phyloP scores from a whole-genome alignment of 1,140 invertebrate species.

The Venturia canescens region DNA sequence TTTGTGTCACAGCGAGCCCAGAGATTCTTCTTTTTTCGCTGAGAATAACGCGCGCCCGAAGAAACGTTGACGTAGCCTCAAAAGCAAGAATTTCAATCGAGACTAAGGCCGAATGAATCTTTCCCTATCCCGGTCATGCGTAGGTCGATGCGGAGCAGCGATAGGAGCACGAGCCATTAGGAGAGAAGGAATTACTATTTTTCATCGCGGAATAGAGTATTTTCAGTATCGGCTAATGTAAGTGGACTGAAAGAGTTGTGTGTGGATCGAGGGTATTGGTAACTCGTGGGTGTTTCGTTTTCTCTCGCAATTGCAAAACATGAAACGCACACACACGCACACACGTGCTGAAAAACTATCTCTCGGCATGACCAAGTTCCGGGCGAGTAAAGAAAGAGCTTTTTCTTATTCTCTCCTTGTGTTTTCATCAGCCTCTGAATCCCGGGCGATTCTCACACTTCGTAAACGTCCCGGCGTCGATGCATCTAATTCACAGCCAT shows the following conservation, averaged over 20 bases:
- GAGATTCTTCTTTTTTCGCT: too few relatives aligned
- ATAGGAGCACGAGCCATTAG: too few relatives aligned
- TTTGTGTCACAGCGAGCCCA: too few relatives aligned
- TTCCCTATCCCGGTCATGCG: background rate
- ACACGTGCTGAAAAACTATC: conserved; percentile 24
- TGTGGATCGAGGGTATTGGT: background rate
- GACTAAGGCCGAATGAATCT: background rate
- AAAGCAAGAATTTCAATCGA: background rate
- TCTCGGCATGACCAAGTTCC: conserved; percentile 25
- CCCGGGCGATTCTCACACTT: background rate
- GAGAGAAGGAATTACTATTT: background rate
- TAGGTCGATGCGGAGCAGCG: too few relatives aligned
- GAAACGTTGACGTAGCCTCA: background rate
- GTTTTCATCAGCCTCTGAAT: background rate
- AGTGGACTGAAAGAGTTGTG: conserved; percentile 26
- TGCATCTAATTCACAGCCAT: background rate
- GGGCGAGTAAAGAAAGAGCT: background rate
- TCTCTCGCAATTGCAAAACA: background rate
- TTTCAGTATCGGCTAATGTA: background rate
- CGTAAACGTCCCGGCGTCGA: background rate
- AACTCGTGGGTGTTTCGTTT: conserved; percentile 2
- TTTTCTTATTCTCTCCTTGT: background rate
- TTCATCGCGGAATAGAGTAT: background rate
- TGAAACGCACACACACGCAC: too few relatives aligned
- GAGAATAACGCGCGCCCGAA: background rate